Conservation (phyloP, 53 echinoderm and acorn worm genomes). For the Echinarachnius parma region DNA sequence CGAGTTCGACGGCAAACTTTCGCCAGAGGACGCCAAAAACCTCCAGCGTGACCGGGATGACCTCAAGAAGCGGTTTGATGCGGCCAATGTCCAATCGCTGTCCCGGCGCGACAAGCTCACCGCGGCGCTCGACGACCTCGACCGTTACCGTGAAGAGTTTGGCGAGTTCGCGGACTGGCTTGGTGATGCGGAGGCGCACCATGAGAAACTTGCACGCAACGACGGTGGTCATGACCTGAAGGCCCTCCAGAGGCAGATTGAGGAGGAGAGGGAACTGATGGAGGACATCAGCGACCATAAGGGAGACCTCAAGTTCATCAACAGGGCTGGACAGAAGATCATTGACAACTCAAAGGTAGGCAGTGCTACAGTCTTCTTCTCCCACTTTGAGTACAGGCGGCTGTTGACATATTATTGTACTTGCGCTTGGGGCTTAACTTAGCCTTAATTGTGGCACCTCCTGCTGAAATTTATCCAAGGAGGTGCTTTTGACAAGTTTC, state of each 20-base stretch:
- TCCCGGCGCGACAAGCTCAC: slow-evolving; percentile 81
- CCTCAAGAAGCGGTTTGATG: slow-evolving; percentile 85
- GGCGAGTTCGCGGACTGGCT: slow-evolving; percentile 91
- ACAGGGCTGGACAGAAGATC: slow-evolving; percentile 89
- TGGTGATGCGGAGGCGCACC: slow-evolving; percentile 65
- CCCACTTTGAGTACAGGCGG: too few species aligned
- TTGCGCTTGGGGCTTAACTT: too few species aligned
- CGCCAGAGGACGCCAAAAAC: slow-evolving; percentile 55
- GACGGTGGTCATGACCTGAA: slow-evolving; percentile 58
- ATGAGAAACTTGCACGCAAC: slow-evolving; percentile 66
- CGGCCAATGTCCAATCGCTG: slow-evolving; percentile 79
- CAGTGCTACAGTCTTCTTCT: not conserved
- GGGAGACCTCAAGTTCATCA: slow-evolving; percentile 97
- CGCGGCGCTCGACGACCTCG: slow-evolving; percentile 75
- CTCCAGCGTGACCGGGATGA: slow-evolving; percentile 59
- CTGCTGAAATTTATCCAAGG: too few species aligned
- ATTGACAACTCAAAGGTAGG: slow-evolving; percentile 90
- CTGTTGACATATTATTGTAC: too few species aligned
- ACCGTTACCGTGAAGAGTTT: slow-evolving; percentile 84
- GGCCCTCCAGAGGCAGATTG: slow-evolving; percentile 67
- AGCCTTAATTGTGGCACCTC: too few species aligned
- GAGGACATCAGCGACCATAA: slow-evolving; percentile 97
- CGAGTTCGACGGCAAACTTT: slow-evolving; percentile 78
- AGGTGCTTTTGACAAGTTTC: too few species aligned
- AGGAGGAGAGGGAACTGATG: slow-evolving; percentile 85